Evolutionary conservation across 2,113 vertebrate species (phyloP), one percentile per base, ranked within the genome.

Genomic region (Vulpes ferrilata): DNA sequence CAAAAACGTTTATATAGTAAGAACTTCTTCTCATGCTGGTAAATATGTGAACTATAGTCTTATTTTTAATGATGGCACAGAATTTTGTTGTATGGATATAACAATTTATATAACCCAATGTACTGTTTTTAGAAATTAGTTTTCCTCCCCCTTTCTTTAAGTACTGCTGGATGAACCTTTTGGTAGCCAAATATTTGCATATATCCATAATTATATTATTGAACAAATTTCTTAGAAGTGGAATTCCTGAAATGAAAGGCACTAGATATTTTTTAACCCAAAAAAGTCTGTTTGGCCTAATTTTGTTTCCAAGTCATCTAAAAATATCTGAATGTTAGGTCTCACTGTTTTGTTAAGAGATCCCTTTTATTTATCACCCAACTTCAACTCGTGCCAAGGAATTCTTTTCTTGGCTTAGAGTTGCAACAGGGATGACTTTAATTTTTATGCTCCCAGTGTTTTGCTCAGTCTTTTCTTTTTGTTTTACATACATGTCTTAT

Each of bases 241-340:
- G 3, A 64, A 80, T 96, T 71, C 80, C n/a, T 79, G 64, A 35
- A 76, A 73, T 74, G 17, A 95, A 97, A 92, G 22, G 20, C 25
- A 78, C 19, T 67, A 87, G 57, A 74, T 83, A 35, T 35, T 53
- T 95, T 92, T 64, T 27, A 92, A 62, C 60, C 11, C 35, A 35
- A 62, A 43, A 7, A 88, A 69, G 7, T 84, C 30, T 88, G 11
- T 87, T 64, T 93, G 81, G 2, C 5, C 19, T 53, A 67, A 48
- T 91, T 96, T 92, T 88, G 22, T 95, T 95, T 96, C 27, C 10
- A 93, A 88, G 62, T 59, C 74, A 5, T 93, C 22, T 74, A 95
- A 89, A 95, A 95, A 30, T 71, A 91, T 25, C 25, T 76, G 32
- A 90, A 74, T 7, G 43, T 90, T 81, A 80, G 20, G 53, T 64